Conservation (phyloP, 2,888 invertebrate genomes). For the Odontocolon sp. region DNA sequence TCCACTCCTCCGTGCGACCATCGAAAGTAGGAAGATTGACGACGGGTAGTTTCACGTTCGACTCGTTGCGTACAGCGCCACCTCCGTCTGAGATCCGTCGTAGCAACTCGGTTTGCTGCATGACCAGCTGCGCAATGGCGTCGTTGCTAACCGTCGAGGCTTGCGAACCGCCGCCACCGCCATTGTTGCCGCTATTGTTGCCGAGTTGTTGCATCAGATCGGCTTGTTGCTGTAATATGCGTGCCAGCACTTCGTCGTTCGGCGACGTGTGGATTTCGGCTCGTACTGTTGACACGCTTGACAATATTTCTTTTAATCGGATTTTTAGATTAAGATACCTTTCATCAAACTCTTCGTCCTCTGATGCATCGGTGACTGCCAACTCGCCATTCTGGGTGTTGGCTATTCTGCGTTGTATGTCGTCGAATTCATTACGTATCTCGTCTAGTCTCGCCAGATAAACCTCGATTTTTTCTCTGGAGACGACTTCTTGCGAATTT, state of each 20-base stretch:
- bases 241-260: slow-evolving; percentile 23
- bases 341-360: slow-evolving; percentile 36
- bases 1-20: slow-evolving; percentile 39
- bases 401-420: neutral
- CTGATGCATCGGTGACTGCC: neutral
- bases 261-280: neutral
- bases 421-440: slow-evolving; percentile 28
- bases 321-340: slow-evolving; percentile 41
- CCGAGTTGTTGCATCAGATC: slow-evolving; percentile 20
- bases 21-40: slow-evolving; percentile 48
- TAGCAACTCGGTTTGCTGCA: slow-evolving; percentile 30
- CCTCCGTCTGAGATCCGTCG: slow-evolving; percentile 16
- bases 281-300: slow-evolving; percentile 6
- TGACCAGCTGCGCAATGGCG: slow-evolving; percentile 26
- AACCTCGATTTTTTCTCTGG: slow-evolving; percentile 26
- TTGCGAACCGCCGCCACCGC: slow-evolving; percentile 1
- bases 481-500: neutral
- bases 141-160: slow-evolving; percentile 14
- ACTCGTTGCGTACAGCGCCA: slow-evolving; percentile 9
- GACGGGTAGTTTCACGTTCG: slow-evolving; percentile 46
- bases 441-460: slow-evolving; percentile 26
- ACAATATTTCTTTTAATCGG: slow-evolving; percentile 27
- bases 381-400: neutral
- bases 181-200: neutral
- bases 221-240: slow-evolving; percentile 43